Evolutionary conservation across 2,888 invertebrate species (phyloP).

Genomic region (Tholera decimalis): DNA sequence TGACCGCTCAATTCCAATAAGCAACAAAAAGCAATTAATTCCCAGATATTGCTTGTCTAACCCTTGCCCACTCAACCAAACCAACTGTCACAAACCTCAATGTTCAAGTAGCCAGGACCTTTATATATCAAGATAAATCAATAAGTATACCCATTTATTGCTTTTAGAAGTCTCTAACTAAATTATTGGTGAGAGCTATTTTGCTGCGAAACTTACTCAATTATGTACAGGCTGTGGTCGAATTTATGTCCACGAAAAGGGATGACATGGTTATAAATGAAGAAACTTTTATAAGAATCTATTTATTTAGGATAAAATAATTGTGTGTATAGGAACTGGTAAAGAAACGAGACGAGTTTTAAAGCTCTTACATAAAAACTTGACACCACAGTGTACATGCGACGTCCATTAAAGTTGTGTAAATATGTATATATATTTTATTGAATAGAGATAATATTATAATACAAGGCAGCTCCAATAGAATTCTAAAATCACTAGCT

Average conservation of each 20-base stretch:
- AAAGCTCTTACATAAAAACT: no score
- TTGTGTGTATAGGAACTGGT: neutral
- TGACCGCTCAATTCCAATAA: constrained; percentile 15
- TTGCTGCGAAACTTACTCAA: constrained; percentile 47
- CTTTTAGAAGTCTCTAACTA: constrained; percentile 33
- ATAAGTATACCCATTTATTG: constrained; percentile 53
- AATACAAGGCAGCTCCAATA: no score
- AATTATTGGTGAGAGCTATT: constrained; percentile 42
- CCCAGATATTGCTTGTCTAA: constrained; percentile 27
- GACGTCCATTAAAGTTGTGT: no score
- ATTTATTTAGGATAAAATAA: neutral
- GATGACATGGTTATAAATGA: constrained; percentile 24
- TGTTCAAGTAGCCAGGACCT: constrained; percentile 16
- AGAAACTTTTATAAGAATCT: neutral
- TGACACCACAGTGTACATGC: no score
- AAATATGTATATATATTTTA: no score
- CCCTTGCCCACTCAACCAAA: constrained; percentile 15
- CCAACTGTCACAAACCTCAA: constrained; percentile 38
- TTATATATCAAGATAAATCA: constrained; percentile 26
- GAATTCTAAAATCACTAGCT: no score
- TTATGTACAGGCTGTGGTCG: constrained; percentile 43
- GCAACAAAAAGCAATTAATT: constrained; percentile 42
- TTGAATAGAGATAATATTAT: no score
- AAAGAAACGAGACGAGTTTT: no score
- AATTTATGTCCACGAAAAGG: constrained; percentile 32